phyloP scores from a whole-genome alignment of 2,888 invertebrate genomes.

The Drosophila austrosaltans region DNA sequence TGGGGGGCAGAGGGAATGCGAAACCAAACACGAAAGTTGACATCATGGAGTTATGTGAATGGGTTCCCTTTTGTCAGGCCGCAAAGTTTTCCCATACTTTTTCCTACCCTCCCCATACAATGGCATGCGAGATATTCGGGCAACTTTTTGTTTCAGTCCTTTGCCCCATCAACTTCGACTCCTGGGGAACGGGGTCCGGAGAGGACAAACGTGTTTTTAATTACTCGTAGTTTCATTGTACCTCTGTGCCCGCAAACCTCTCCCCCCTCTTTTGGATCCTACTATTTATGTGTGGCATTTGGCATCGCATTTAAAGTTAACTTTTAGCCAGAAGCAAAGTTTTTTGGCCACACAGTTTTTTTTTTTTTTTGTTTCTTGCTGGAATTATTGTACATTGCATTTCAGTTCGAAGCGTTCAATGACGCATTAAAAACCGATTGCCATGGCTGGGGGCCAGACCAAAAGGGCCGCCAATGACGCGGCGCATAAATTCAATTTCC shows the following conservation, averaged over 20 bases:
- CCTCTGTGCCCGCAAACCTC: neutral
- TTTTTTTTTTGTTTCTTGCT: neutral
- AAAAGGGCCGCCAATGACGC: conserved; percentile 41
- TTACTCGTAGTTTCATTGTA: conserved; percentile 67
- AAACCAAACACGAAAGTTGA: conserved; percentile 76
- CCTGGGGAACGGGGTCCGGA: conserved; percentile 34
- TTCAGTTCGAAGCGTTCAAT: conserved; percentile 78
- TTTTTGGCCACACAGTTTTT: conserved; percentile 7
- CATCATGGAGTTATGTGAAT: conserved; percentile 70
- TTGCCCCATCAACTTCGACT: conserved; percentile 19
- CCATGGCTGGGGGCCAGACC: conserved; percentile 39
- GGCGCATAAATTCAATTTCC: conserved; percentile 82
- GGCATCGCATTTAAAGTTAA: conserved; percentile 42
- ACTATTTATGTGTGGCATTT: conserved; percentile 44
- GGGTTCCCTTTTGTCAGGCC: conserved; percentile 61
- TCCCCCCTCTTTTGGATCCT: conserved; percentile 42
- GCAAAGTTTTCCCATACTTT: conserved; percentile 63
- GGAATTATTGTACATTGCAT: conserved; percentile 43
- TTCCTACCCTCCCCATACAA: conserved; percentile 74
- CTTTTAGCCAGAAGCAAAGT: conserved; percentile 11
- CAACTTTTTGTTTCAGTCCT: conserved; percentile 53
- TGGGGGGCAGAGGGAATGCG: conserved; percentile 38
- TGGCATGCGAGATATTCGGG: conserved; percentile 66
- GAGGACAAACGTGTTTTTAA: conserved; percentile 80
- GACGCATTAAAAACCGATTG: conserved; percentile 80